Evolutionary conservation across 2,888 invertebrate genomes (phyloP).

Genomic region (Cephus rjabovi): DNA sequence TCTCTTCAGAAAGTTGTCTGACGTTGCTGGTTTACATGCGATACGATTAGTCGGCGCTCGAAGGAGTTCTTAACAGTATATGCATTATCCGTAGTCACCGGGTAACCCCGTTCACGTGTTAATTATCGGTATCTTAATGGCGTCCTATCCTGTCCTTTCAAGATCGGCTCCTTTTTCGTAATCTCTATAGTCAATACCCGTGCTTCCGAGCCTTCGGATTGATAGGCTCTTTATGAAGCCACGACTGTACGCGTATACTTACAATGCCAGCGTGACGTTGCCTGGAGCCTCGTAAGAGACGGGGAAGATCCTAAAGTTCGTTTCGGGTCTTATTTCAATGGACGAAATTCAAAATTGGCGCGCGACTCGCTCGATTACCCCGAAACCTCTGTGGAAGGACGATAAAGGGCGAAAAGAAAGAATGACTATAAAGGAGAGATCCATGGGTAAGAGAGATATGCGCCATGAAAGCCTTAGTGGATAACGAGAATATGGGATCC

Average conservation of each 20-base stretch:
- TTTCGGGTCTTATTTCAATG: background rate
- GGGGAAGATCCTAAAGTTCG: too few relatives aligned
- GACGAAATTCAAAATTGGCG: background rate
- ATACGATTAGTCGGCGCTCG: background rate
- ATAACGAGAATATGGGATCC: background rate
- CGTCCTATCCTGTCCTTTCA: background rate
- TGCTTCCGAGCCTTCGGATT: background rate
- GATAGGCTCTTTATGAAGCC: background rate
- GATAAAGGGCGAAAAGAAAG: background rate
- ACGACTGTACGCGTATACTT: background rate
- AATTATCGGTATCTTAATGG: background rate
- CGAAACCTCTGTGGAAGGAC: background rate
- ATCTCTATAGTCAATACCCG: background rate
- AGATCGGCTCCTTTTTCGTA: background rate
- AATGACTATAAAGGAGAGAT: background rate
- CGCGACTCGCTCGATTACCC: background rate
- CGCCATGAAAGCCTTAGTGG: background rate
- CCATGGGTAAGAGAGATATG: background rate
- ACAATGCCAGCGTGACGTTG: too few relatives aligned
- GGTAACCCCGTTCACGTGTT: background rate
- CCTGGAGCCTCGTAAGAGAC: too few relatives aligned
- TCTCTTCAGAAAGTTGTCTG: background rate
- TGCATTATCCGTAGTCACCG: background rate
- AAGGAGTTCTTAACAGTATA: background rate
- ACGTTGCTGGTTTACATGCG: background rate